These are phyloP conservation scores for Podargus strigoides DNA, from an alignment of 2,797 vertebrate genomes.

Conservation along the genomic window DNA sequence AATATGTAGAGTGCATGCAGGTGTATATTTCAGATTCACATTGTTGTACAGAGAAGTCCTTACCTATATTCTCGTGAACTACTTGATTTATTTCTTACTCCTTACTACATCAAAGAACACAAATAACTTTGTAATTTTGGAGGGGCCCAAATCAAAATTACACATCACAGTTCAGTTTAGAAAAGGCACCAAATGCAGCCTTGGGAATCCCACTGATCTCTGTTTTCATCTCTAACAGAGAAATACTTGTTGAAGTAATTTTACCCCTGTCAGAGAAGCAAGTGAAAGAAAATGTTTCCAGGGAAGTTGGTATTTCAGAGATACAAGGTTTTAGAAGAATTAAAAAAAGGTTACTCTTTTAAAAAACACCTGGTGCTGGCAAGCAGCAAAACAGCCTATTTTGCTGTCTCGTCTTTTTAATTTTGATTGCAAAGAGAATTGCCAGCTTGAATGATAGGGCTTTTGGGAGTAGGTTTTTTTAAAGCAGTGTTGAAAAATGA, in stretches of 20 bases:
- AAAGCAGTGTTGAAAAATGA: neutral
- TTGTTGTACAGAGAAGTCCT: neutral
- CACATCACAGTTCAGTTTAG: neutral
- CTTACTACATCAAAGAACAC: neutral
- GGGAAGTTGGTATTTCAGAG: neutral
- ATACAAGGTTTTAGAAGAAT: neutral
- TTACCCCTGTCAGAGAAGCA: neutral
- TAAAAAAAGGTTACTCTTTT: neutral
- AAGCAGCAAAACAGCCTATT: neutral
- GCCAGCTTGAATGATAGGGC: neutral
- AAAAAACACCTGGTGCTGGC: neutral
- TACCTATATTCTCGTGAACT: neutral
- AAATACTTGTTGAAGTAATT: conserved; percentile 13
- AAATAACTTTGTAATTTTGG: neutral
- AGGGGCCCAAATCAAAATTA: conserved; percentile 2
- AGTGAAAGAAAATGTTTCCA: neutral
- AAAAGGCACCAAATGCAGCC: neutral
- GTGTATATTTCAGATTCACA: neutral
- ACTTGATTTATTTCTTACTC: neutral
- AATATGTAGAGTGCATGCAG: neutral
- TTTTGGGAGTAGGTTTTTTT: neutral
- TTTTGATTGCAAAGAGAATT: neutral
- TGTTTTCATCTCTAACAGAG: neutral
- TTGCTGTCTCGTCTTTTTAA: neutral
- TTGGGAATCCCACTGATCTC: conserved; percentile 8